Evolutionary conservation across 1,140 invertebrate genomes (phyloP), one percentile per base, ranked within the genome.

Genomic region (Drepana arcuata): DNA sequence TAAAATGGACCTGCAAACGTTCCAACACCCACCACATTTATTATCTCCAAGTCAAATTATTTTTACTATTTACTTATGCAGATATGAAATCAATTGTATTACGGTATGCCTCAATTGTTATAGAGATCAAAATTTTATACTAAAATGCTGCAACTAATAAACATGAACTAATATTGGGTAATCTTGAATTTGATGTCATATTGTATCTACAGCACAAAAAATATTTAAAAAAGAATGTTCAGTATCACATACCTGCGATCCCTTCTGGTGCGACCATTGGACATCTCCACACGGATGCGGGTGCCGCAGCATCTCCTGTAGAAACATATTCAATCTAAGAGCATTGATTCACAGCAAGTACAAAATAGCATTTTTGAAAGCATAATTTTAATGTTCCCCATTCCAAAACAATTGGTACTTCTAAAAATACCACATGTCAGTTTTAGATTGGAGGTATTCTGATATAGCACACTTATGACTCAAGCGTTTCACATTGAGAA

Each of bases 221-320:
- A n/a, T n/a, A n/a, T n/a, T n/a, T n/a, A n/a, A n/a, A n/a, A n/a
- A n/a, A n/a, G n/a, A n/a, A n/a, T n/a, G n/a, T n/a, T n/a, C n/a
- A n/a, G n/a, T n/a, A n/a, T n/a, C n/a, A n/a, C n/a, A n/a, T n/a
- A n/a, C 37, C 89, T 85, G 36, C 89, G 86, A 30, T 91, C 90
- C 45, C 92, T 86, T 34, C 93, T 84, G 44, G 92, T 93, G 62
- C 92, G 87, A 0, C 93, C 93, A 48, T 91, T 94, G 0, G 93
- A 95, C 93, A 95, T 95, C 78, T 95, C 93, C 13, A 94, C 93
- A 45, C 92, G 87, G 28, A 95, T 91, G 64, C 93, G 87, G 11
- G 90, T 91, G 5, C 93, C 92, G 82, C 93, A 94, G 74, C 93
- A 93, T 27, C 92, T 88, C 34, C 92, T 93, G 48, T 14, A 85